These are phyloP conservation scores for Mesocentrotus franciscanus DNA, from an alignment of 53 echinoderm and acorn worm species.

Conservation along the genomic window DNA sequence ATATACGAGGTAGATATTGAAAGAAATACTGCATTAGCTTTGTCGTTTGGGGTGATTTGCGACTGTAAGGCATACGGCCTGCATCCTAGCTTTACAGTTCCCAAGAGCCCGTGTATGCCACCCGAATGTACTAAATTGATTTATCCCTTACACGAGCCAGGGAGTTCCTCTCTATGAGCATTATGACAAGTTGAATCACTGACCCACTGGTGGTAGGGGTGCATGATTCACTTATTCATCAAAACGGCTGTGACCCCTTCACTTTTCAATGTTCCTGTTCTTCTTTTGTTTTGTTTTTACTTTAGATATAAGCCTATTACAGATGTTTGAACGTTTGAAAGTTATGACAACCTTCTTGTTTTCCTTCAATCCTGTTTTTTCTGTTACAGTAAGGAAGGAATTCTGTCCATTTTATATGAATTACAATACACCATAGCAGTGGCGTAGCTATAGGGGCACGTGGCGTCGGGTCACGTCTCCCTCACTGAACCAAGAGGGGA, in stretches of 20 bases:
- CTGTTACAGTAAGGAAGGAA: background rate
- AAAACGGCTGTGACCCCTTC: too few species aligned
- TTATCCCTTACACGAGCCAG: background rate
- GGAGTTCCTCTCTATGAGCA: background rate
- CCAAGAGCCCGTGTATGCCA: background rate
- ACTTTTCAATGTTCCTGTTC: too few species aligned
- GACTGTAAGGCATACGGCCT: background rate
- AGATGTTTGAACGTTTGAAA: background rate
- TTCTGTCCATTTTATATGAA: background rate
- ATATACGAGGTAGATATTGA: background rate
- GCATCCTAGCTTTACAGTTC: background rate
- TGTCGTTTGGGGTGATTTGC: background rate
- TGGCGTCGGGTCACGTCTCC: background rate
- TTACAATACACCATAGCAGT: background rate
- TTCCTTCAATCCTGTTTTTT: background rate
- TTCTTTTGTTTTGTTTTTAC: too few species aligned
- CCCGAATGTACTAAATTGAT: background rate
- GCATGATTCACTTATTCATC: too few species aligned
- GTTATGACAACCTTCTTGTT: background rate
- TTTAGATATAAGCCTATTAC: background rate
- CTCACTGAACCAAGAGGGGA: background rate
- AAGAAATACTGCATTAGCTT: background rate
- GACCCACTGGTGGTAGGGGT: background rate
- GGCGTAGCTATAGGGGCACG: background rate
- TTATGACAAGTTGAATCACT: background rate